Base-by-base conservation (phyloP, 2,888 invertebrate species). In the Campoplex capitator region DNA sequence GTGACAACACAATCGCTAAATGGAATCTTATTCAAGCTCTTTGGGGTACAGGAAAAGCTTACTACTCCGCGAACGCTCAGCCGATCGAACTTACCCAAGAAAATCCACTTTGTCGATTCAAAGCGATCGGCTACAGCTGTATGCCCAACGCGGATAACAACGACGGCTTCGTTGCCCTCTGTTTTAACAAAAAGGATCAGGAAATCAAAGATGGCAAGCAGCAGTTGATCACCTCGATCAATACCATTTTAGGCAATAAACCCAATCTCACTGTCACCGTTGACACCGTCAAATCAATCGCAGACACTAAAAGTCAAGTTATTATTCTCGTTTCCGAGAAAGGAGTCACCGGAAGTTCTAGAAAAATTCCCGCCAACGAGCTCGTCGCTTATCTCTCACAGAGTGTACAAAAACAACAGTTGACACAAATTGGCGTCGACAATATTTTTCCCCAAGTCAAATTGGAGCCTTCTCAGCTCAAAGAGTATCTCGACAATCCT, bases 1-100 rank as follows among this genome's bases (percentile, higher is more conserved):
- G 99, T 54, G 99, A 99, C 93, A 97, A 97, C 85, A 97, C 98
- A 45, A 95, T 99, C 48, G 98, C 98, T 3, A 97, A 98, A 93
- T 99, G 99, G 97, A 99, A 99, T 94, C 97, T 98, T 91, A 95
- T 99, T 74, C 99, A 99, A 94, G 98, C 98, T 0, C 96, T 97
- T 88, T 97, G 98, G 97, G 98, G 98, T 28, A 96, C 96, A 18
- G 99, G 98, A 4, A 97, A 97, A 94, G 97, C 97, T 0, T 98
- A 97, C 93, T 98, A 97, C 93, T 97, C 96, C 54, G 96, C 96
- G 77, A 96, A 96, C 89, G 97, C 97, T 8, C 97, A 96, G 1
- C 97, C 98, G 0, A 96, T 99, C 8, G 97, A 98, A 81, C 97
- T 99, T 89, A 97, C 97, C 73, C 97, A 97, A 81, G 97, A 98